Evolutionary conservation across 2,888 invertebrate genomes (phyloP).

Genomic region (Neuroscelio doddi): DNA sequence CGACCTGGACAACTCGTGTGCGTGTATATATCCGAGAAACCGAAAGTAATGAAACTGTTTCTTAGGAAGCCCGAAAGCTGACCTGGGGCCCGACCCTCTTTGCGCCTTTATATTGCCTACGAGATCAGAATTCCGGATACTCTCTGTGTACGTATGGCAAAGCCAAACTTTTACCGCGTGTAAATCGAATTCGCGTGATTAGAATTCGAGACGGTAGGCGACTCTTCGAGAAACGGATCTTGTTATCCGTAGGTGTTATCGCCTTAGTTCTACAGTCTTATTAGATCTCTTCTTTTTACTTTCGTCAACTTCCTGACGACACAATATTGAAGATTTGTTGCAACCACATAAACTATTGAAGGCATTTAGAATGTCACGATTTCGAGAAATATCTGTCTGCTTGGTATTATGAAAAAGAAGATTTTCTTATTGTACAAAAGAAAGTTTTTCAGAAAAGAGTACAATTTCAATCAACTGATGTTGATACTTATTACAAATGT

Average conservation of each 20-base stretch:
- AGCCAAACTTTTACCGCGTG: slow-evolving; percentile 44
- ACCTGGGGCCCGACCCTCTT: slow-evolving; percentile 54
- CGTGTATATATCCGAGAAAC: slow-evolving; percentile 51
- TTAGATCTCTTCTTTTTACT: slow-evolving; percentile 17
- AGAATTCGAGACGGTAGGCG: slow-evolving; percentile 44
- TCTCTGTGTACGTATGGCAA: slow-evolving; percentile 14
- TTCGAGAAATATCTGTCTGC: no score
- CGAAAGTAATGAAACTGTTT: slow-evolving; percentile 71
- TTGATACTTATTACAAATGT: no score
- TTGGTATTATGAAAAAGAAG: no score
- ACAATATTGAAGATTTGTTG: no score
- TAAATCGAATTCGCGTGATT: slow-evolving; percentile 49
- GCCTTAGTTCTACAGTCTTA: slow-evolving; percentile 7
- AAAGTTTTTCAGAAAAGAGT: no score
- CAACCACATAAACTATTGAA: no score
- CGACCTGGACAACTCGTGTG: slow-evolving; percentile 36
- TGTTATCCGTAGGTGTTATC: slow-evolving; percentile 41
- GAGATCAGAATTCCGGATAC: slow-evolving; percentile 62
- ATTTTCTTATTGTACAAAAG: no score
- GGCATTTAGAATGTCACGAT: no score
- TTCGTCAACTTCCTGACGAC: no score
- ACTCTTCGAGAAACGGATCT: slow-evolving; percentile 18
- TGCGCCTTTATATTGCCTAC: slow-evolving; percentile 62
- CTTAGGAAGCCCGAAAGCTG: slow-evolving; percentile 59
- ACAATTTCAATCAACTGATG: no score